A percentile compares a stretch with the other conserved stretches of the same genome.
phyloP scores from a whole-genome alignment of 2,888 invertebrate species.

The Colostygia pectinataria region DNA sequence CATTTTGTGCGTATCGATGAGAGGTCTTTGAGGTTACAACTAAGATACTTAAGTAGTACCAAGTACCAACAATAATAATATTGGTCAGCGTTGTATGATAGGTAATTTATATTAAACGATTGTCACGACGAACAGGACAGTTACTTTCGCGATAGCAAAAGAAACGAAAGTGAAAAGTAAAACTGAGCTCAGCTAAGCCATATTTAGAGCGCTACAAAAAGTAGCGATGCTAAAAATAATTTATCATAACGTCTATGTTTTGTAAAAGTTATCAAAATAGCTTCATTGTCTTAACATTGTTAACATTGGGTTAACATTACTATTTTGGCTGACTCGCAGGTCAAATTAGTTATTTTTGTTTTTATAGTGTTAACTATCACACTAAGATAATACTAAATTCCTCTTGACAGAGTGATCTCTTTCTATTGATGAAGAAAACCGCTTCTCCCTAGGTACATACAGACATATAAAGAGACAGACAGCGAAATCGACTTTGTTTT shows the following conservation, averaged over 20 bases:
- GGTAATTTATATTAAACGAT: background rate
- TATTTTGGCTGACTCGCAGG: no score
- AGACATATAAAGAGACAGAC: background rate
- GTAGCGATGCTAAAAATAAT: background rate
- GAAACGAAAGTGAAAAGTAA: slow-evolving; percentile 38
- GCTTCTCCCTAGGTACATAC: no score
- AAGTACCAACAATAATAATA: no score
- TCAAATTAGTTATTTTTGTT: no score
- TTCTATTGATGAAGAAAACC: no score
- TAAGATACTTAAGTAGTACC: slow-evolving; percentile 3
- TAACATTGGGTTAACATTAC: no score
- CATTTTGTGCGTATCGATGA: slow-evolving; percentile 14
- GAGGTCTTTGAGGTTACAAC: slow-evolving; percentile 22
- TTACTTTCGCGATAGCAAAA: slow-evolving; percentile 37
- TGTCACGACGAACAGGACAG: slow-evolving; percentile 4
- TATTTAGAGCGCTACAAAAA: slow-evolving; percentile 17
- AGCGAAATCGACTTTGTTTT: no score
- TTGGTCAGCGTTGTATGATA: no score
- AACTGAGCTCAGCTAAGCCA: slow-evolving; percentile 13
- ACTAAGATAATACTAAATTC: no score
- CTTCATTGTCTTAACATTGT: slow-evolving; percentile 12
- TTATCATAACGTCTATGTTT: background rate
- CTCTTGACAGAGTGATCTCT: no score
- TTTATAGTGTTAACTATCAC: no score
- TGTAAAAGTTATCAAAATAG: slow-evolving; percentile 15